Conservation (phyloP, 2,888 invertebrate species). For the Fragum sueziense region DNA sequence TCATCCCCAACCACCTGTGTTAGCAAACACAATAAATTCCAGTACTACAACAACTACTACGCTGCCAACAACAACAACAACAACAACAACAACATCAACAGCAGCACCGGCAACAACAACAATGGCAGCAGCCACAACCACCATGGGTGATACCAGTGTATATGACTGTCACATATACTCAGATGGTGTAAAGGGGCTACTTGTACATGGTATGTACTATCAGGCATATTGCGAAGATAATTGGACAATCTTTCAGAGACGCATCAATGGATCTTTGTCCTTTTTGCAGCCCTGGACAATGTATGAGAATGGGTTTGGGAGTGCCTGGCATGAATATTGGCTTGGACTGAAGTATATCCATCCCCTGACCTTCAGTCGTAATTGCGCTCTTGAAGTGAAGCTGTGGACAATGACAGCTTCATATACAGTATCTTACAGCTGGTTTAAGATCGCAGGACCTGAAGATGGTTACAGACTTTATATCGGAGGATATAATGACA, state of each 20-base stretch:
- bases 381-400: neutral
- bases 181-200: neutral
- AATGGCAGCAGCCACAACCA: neutral
- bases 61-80: neutral
- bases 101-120: neutral
- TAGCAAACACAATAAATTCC: neutral
- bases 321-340: neutral
- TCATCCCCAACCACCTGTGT: neutral
- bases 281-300: neutral
- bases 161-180: neutral
- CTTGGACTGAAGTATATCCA: neutral
- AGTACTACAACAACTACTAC: neutral
- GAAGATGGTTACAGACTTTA: neutral
- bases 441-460: neutral
- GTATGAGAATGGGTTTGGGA: slow-evolving; percentile 6
- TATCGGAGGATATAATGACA: neutral
- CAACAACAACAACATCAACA: neutral
- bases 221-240: neutral
- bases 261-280: neutral
- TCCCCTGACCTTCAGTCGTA: neutral
- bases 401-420: neutral
- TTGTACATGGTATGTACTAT: neutral
- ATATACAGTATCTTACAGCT: neutral
- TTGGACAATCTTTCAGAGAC: slow-evolving; percentile 1
- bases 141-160: neutral